phyloP scores from a whole-genome alignment of 2,888 invertebrate genomes.

The Trichogramma evanescens region DNA sequence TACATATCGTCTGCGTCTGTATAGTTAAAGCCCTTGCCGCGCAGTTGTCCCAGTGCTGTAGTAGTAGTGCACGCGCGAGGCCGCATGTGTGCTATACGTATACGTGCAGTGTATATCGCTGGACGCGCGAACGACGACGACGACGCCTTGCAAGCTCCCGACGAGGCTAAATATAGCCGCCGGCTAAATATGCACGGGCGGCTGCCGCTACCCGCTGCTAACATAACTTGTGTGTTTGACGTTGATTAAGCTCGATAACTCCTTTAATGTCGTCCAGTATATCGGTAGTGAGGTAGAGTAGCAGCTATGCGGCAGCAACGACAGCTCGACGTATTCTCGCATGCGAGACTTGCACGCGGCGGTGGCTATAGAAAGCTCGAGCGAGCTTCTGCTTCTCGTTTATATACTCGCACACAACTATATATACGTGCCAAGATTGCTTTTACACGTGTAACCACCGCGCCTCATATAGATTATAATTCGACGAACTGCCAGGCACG shows the following conservation, averaged over 20 bases:
- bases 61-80: background rate
- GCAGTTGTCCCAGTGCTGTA: background rate
- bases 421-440: too few species aligned
- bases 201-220: background rate
- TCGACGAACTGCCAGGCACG: too few species aligned
- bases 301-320: too few species aligned
- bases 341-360: too few species aligned
- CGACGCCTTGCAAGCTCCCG: slow-evolving; percentile 9
- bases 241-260: slow-evolving; percentile 27
- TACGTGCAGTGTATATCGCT: background rate
- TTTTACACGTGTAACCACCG: too few species aligned
- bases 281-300: too few species aligned
- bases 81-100: slow-evolving; percentile 4
- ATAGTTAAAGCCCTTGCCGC: slow-evolving; percentile 17
- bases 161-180: slow-evolving; percentile 18
- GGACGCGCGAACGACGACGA: background rate
- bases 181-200: slow-evolving; percentile 15
- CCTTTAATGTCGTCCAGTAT: slow-evolving; percentile 22
- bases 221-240: slow-evolving; percentile 9
- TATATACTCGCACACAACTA: too few species aligned
- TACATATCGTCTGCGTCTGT: slow-evolving; percentile 23
- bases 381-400: too few species aligned
- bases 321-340: too few species aligned
- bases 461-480: too few species aligned
- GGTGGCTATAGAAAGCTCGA: too few species aligned